Evolutionary conservation across 2,888 invertebrate genomes (phyloP), one percentile per base, ranked within the genome.

Genomic region (Dasysyrphus albostriatus): DNA sequence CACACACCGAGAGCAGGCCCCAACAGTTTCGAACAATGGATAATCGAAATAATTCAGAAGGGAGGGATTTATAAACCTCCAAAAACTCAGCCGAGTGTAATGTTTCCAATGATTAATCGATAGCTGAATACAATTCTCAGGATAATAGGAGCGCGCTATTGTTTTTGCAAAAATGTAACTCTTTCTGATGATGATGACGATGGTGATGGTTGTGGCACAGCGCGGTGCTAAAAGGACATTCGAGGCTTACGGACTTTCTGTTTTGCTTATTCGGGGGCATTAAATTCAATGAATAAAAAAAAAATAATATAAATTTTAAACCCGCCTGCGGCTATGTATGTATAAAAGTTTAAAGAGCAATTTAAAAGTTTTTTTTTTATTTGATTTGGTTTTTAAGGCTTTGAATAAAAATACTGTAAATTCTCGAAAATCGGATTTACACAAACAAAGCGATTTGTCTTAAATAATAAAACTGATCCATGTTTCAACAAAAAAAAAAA

Each of bases 91-190:
- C 67, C 69, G 47, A 56, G 85, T 82, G 75, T 85, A 85, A 77
- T 78, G 82, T 69, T 61, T 82, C 67, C 77, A 73, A 82, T 85
- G 69, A 85, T 74, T 82, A 85, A 85, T 85, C 85, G 77, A 85
- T 85, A 85, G 63, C 77, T 85, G 75, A 67, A 58, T 70, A 63
- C 61, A 69, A 77, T 85, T 82, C 82, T 69, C 77, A 6, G 81
- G 69, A 49, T 61, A 65, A 69, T 34, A 51, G 72, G 79, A 39
- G 12, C 8, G 29, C 42, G 59, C 37, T 51, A 39, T 72, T 63
- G 76, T 69, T 61, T 65, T 44, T 63, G 16, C n/a, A 29, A 49
- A 44, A 37, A 9, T 79, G 80, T 51, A 69, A 72, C 70, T 69
- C 49, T 69, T 59, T 70, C 39, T 39, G 61, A 59, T 42, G 65